Percentiles rank a stretch among this genome's conserved stretches.
Evolutionary conservation across 2,113 vertebrate species (phyloP).

Genomic region (Dasyprocta punctata): DNA sequence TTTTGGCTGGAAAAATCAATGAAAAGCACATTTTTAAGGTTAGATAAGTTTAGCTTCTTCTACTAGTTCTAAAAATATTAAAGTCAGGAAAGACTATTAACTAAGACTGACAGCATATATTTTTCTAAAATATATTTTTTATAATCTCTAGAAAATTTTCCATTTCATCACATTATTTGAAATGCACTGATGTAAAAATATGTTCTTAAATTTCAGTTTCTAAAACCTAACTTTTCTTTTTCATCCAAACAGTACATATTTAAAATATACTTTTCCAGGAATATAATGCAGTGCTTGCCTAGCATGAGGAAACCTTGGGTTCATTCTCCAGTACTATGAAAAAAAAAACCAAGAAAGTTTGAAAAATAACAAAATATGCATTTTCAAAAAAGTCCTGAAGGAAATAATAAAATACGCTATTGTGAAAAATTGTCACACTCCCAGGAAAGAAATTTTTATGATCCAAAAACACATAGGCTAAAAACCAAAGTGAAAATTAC

Average conservation of each 20-base stretch:
- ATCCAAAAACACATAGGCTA: background rate
- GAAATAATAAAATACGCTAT: background rate
- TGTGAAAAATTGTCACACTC: background rate
- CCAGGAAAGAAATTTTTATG: slow-evolving; percentile 1
- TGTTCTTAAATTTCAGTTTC: background rate
- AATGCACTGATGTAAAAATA: background rate
- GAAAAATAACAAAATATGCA: background rate
- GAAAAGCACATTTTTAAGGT: slow-evolving; percentile 35
- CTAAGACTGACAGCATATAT: background rate
- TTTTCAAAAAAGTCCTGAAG: background rate
- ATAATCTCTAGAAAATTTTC: background rate
- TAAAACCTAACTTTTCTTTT: background rate
- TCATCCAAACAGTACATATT: background rate
- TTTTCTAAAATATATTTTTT: slow-evolving; percentile 49
- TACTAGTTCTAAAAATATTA: slow-evolving; percentile 41
- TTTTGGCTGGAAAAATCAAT: slow-evolving; percentile 20
- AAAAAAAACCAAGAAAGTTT: background rate
- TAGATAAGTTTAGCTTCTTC: background rate
- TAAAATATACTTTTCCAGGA: background rate
- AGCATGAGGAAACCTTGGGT: background rate
- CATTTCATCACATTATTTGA: background rate
- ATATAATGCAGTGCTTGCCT: too few species aligned
- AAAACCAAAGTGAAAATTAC: background rate
- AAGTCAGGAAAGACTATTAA: slow-evolving; percentile 2
- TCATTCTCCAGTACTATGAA: background rate